Evolutionary conservation across 2,888 invertebrate genomes (phyloP).

Genomic region (Maniola hyperantus): DNA sequence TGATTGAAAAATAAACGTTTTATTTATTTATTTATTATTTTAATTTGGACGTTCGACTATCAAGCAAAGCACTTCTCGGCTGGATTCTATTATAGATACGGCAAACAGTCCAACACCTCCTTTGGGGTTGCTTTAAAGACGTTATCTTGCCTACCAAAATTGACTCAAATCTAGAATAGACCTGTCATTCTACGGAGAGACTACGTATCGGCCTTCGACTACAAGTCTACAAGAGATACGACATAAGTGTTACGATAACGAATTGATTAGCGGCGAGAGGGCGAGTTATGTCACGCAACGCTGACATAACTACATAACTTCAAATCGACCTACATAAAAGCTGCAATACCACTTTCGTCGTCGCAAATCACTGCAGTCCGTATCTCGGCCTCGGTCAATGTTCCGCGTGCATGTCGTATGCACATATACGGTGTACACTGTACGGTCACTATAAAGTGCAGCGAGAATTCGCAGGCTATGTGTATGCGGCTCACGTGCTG

Average conservation of each 20-base stretch:
- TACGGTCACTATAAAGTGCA: conserved; percentile 72
- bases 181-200: not conserved
- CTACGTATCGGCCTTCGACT: not conserved
- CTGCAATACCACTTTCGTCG: conserved; percentile 81
- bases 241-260: not conserved
- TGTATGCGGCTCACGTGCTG: conserved; percentile 75
- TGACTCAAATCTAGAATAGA: no score
- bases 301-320: conserved; percentile 65
- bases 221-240: not conserved
- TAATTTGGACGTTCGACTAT: no score
- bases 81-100: no score
- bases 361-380: conserved; percentile 78
- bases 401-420: conserved; percentile 78
- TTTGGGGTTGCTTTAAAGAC: no score
- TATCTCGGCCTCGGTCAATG: conserved; percentile 81
- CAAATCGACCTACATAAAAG: conserved; percentile 80
- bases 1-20: no score
- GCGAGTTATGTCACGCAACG: conserved; percentile 61
- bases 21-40: no score
- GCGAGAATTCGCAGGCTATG: conserved; percentile 75
- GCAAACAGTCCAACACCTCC: no score
- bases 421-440: conserved; percentile 77
- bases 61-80: no score
- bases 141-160: no score
- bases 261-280: conserved; percentile 27